These are phyloP conservation scores for Elysia crispata DNA, from an alignment of 2,888 invertebrate genomes.

Conservation along the genomic window DNA sequence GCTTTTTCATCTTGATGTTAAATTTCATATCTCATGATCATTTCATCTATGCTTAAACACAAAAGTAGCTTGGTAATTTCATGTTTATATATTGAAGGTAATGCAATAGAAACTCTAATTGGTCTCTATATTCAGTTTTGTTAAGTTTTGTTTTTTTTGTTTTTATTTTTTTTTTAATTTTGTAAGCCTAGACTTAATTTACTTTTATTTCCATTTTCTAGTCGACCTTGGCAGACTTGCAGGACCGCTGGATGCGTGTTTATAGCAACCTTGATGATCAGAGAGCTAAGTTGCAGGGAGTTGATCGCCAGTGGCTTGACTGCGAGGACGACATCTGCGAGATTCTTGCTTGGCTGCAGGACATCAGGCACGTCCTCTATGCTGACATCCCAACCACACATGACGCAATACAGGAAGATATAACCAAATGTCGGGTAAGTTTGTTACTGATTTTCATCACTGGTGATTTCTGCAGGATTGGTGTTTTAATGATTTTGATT, in stretches of 20 bases:
- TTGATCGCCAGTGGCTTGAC: slow-evolving; percentile 68
- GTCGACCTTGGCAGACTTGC: slow-evolving; percentile 55
- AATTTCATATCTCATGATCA: too few relatives aligned
- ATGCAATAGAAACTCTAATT: too few relatives aligned
- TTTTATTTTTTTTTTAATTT: too few relatives aligned
- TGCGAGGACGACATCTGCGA: slow-evolving; percentile 74
- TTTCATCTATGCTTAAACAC: too few relatives aligned
- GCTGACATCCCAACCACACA: slow-evolving; percentile 68
- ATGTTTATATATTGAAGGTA: too few relatives aligned
- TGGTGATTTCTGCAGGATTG: background rate
- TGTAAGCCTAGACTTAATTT: too few relatives aligned
- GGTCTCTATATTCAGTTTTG: too few relatives aligned
- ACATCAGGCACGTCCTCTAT: slow-evolving; percentile 61
- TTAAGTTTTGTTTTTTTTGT: too few relatives aligned
- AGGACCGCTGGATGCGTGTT: slow-evolving; percentile 64
- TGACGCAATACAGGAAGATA: slow-evolving; percentile 69
- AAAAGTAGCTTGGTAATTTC: too few relatives aligned
- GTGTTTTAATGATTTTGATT: too few relatives aligned
- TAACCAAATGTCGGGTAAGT: slow-evolving; percentile 70
- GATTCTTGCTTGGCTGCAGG: slow-evolving; percentile 71
- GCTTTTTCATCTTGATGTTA: too few relatives aligned
- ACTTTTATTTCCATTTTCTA: too few relatives aligned
- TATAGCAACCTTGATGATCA: slow-evolving; percentile 63
- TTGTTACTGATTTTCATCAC: background rate
- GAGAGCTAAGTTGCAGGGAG: slow-evolving; percentile 62